Percentiles rank a stretch among this genome's conserved stretches.
Evolutionary conservation across 1,140 invertebrate species (phyloP).

Genomic region (Eriosoma lanigerum): DNA sequence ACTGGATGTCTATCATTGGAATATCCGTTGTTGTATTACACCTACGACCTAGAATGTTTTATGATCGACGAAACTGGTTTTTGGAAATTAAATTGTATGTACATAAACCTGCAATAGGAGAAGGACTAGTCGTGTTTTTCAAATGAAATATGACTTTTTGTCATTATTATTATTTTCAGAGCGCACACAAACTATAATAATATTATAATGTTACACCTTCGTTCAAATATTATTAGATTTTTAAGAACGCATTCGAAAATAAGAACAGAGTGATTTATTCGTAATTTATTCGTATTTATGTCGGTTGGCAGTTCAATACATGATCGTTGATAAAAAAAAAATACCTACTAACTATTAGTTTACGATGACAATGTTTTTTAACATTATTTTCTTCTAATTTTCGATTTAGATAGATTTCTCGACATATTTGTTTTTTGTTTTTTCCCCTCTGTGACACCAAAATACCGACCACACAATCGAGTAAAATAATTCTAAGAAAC

Average conservation of each 20-base stretch:
- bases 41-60: constrained; percentile 15
- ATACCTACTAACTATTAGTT: no score
- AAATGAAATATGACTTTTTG: constrained; percentile 20
- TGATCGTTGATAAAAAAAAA: no score
- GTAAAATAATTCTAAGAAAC: no score
- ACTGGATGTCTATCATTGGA: not conserved
- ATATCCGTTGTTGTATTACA: not conserved
- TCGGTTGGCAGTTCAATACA: not conserved
- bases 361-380: no score
- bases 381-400: no score
- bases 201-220: not conserved
- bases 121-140: constrained; percentile 1
- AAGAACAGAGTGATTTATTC: constrained; percentile 7
- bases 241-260: not conserved
- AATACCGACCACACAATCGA: no score
- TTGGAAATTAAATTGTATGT: constrained; percentile 17
- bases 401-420: no score
- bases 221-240: no score
- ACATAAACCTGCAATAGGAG: no score
- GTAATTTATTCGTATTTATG: not conserved
- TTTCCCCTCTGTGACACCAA: no score
- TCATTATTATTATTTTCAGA: no score
- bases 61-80: constrained; percentile 13
- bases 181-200: not conserved
- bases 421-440: no score